Percentiles rank a stretch among this genome's conserved stretches.
Evolutionary conservation across 35 echinoderm and acorn worm species (phyloP).

Genomic region (Chiridota heheva): DNA sequence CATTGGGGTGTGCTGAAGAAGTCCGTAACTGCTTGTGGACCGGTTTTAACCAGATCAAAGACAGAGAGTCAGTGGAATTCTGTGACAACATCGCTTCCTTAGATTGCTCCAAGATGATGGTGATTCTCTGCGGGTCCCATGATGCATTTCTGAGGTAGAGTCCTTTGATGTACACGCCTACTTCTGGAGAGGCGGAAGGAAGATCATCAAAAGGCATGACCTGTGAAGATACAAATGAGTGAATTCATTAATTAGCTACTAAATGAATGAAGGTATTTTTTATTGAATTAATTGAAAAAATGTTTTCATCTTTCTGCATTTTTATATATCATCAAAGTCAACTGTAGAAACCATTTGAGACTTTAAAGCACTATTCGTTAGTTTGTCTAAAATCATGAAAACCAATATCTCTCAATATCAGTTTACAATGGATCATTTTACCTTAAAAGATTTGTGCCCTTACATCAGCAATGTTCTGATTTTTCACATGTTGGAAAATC

Average conservation of each 20-base stretch:
- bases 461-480: too few species aligned
- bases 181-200: conserved; percentile 43
- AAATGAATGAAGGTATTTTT: neutral
- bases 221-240: neutral
- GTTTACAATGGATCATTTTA: too few species aligned
- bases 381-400: too few species aligned
- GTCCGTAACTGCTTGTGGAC: conserved; percentile 23
- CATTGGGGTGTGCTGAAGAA: neutral
- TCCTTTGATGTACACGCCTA: conserved; percentile 63
- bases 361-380: too few species aligned
- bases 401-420: too few species aligned
- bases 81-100: conserved; percentile 1
- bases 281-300: neutral
- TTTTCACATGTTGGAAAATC: too few species aligned
- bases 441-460: too few species aligned
- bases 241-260: neutral
- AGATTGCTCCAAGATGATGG: conserved; percentile 20
- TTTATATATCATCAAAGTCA: neutral
- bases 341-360: too few species aligned
- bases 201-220: conserved; percentile 31
- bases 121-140: conserved; percentile 64
- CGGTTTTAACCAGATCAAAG: conserved; percentile 79
- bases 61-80: conserved; percentile 4
- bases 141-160: conserved; percentile 75
- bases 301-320: neutral